Evolutionary conservation across 2,888 invertebrate species (phyloP).

Genomic region (Drosophila limbata): DNA sequence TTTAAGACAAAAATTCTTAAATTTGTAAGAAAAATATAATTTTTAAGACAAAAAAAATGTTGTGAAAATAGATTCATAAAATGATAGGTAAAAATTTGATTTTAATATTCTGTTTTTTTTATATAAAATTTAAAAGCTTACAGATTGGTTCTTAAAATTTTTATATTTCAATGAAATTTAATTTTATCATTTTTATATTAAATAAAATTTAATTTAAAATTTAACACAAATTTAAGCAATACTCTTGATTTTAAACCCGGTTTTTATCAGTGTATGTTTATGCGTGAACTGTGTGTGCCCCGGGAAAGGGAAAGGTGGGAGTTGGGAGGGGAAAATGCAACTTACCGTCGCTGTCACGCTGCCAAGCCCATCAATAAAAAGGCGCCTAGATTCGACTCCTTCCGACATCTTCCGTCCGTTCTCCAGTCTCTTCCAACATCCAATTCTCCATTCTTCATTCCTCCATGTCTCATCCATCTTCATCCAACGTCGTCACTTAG

Average conservation of each 20-base stretch:
- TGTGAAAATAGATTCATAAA: not conserved
- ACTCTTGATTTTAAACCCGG: too few species aligned
- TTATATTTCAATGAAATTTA: too few species aligned
- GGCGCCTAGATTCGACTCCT: conserved; percentile 30
- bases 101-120: not conserved
- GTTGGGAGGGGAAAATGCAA: conserved; percentile 10
- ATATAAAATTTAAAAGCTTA: too few species aligned
- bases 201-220: too few species aligned
- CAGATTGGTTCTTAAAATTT: too few species aligned
- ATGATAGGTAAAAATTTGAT: not conserved
- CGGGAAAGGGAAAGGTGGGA: not conserved
- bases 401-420: conserved; percentile 10
- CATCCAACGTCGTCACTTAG: conserved; percentile 45
- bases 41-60: not conserved
- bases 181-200: too few species aligned
- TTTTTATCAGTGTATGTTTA: not conserved
- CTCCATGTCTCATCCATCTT: not conserved
- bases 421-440: not conserved
- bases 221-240: too few species aligned
- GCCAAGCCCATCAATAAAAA: conserved; percentile 32
- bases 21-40: not conserved
- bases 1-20: not conserved
- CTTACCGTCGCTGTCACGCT: conserved; percentile 54
- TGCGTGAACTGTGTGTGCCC: not conserved
- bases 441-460: not conserved